A percentile compares a stretch with the other conserved stretches of the same genome.
These are phyloP conservation scores for Mus caroli DNA, from an alignment of 2,797 vertebrate genomes.

Conservation along the genomic window DNA sequence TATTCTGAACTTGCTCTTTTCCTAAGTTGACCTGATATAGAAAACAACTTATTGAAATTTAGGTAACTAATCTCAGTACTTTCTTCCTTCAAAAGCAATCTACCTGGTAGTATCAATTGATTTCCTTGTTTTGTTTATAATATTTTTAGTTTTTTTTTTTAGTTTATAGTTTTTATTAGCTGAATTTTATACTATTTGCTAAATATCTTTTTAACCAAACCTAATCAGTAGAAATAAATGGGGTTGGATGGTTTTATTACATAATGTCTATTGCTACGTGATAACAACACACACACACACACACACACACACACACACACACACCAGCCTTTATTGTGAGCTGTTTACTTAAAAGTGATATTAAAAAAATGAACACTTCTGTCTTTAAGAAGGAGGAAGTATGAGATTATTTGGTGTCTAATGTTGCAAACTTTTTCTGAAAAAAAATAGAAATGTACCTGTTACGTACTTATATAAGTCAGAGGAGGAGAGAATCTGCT, in stretches of 20 bases:
- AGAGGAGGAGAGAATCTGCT: neutral
- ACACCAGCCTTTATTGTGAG: neutral
- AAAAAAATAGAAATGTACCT: slow-evolving; percentile 18
- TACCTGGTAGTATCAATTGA: slow-evolving; percentile 9
- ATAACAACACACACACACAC: neutral
- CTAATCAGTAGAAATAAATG: neutral
- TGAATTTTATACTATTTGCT: slow-evolving; percentile 30
- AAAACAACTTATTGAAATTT: slow-evolving; percentile 68
- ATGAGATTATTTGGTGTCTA: slow-evolving; percentile 15
- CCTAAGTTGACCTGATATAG: slow-evolving; percentile 15
- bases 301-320: neutral
- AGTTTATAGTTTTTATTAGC: slow-evolving; percentile 17
- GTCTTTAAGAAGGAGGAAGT: slow-evolving; percentile 20
- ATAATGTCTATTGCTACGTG: neutral
- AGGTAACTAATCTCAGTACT: slow-evolving; percentile 48
- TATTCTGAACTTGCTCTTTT: slow-evolving; percentile 58
- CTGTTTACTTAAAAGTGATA: neutral
- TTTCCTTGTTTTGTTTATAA: slow-evolving; percentile 57
- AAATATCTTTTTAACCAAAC: slow-evolving; percentile 8
- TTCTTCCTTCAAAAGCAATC: slow-evolving; percentile 61
- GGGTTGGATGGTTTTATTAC: neutral
- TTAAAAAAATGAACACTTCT: neutral
- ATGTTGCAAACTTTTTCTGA: slow-evolving; percentile 19
- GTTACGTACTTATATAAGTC: slow-evolving; percentile 45
- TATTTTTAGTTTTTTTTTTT: neutral